Evolutionary conservation across 1,140 invertebrate species (phyloP).

Genomic region (Panagrolaimus sp.): DNA sequence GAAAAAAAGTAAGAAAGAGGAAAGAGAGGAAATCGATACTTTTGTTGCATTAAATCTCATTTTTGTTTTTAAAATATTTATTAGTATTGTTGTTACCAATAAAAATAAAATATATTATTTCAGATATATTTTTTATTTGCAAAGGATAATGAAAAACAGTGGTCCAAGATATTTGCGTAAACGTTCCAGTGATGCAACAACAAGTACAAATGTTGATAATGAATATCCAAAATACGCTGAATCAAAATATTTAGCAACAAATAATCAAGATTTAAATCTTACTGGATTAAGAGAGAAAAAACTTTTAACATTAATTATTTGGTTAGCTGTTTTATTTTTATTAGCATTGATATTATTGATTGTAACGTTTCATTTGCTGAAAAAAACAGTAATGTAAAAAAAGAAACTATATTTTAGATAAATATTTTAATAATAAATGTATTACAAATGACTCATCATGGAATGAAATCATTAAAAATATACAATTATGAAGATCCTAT

Average conservation of each 20-base stretch:
- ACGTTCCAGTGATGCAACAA: slow-evolving; percentile 13
- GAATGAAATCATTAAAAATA: slow-evolving; percentile 37
- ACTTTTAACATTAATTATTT: slow-evolving; percentile 33
- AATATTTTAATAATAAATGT: slow-evolving; percentile 39
- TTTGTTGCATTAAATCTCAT: too few species aligned
- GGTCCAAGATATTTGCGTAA: slow-evolving; percentile 6
- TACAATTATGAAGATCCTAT: slow-evolving; percentile 38
- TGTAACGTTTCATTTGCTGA: slow-evolving; percentile 23
- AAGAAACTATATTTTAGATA: slow-evolving; percentile 17
- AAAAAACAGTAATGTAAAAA: not conserved
- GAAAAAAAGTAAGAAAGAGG: too few species aligned
- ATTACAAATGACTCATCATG: slow-evolving; percentile 34
- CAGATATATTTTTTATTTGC: not conserved
- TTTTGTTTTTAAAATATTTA: too few species aligned
- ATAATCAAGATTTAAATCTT: slow-evolving; percentile 30
- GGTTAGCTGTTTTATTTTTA: slow-evolving; percentile 32
- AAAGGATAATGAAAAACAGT: not conserved
- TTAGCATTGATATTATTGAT: slow-evolving; percentile 34
- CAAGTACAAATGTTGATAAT: slow-evolving; percentile 11
- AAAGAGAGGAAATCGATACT: too few species aligned
- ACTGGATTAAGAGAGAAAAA: slow-evolving; percentile 35
- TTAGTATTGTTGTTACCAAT: too few species aligned
- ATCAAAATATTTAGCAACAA: not conserved
- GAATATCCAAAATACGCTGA: slow-evolving; percentile 9
- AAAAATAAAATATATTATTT: not conserved